Base-by-base conservation (phyloP, 2,888 invertebrate genomes). In the Trypoxylon attenuatum region DNA sequence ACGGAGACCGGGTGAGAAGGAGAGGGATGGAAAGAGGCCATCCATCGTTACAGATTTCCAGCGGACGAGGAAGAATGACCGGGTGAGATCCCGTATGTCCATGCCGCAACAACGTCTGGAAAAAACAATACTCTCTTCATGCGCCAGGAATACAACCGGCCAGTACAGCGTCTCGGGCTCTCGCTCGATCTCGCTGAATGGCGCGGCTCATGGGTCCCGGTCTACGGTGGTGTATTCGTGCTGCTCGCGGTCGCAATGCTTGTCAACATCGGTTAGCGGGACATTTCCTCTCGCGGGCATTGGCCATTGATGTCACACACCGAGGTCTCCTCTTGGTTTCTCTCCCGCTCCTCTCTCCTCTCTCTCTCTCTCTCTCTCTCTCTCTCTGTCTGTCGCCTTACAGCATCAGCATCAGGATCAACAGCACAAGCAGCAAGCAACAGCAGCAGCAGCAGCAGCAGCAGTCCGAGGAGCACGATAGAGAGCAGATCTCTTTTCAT, bases 261-360 rank as follows among this genome's bases (percentile, higher is more conserved):
- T 85, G 85, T 85, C 85, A 85, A 84, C 84, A 84, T 84, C 81
- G 84, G 83, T 85, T 85, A 85, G 83, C 79, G 77, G 78, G 83
- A 85, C 82, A 84, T 85, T 84, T 84, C 81, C 83, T 85, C 83
- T 84, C 80, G 80, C 80, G 79, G 80, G 82, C 82, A 84, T 83
- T 78, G 81, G 80, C 81, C 84, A 84, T 84, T 84, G 83, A 84
- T 84, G 84, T 84, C 83, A 79, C 71, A 70, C 71, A 73, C n/a
- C 33, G 33, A 71, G 76, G 67, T 71, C 58, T 68, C 57, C 65
- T 56, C 56, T 56, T 49, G 29, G 38, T 51, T 38, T 52, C 51
- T 46, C 52, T 54, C 47, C 41, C 46, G 18, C 53, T 18, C 43
- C 6, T 5, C 8, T 23, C 22, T 27, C 23, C 47, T n/a, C 10